These are phyloP conservation scores for Tenthredo notha DNA, from an alignment of 2,888 invertebrate genomes.

Conservation along the genomic window DNA sequence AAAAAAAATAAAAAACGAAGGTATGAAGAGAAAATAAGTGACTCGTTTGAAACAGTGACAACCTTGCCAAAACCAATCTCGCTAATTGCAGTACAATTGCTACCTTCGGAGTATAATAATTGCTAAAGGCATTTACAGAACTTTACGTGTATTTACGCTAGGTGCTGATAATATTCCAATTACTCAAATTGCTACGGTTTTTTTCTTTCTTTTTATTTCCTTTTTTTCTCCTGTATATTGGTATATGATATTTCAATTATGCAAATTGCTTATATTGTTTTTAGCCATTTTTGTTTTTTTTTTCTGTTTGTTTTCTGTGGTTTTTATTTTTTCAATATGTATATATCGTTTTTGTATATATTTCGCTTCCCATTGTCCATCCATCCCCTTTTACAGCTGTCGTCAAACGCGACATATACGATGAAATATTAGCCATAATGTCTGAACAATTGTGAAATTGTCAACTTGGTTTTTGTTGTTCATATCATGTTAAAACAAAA, in stretches of 20 bases:
- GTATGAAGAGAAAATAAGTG: background rate
- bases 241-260: background rate
- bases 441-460: conserved; percentile 19
- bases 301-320: too few relatives aligned
- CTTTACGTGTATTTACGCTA: background rate
- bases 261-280: background rate
- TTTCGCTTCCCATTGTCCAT: background rate
- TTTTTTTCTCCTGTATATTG: background rate
- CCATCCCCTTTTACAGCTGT: background rate
- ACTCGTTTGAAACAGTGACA: background rate
- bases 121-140: background rate
- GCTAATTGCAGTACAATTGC: background rate
- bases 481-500: background rate
- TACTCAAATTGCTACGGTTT: background rate
- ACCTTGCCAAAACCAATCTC: conserved; percentile 5
- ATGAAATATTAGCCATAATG: conserved; percentile 8
- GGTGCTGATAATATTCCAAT: conserved; percentile 4
- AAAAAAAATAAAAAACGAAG: too few relatives aligned
- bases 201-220: background rate
- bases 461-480: background rate
- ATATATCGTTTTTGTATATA: background rate
- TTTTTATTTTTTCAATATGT: background rate
- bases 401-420: background rate
- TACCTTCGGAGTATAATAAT: background rate
- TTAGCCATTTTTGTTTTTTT: background rate